Conservation (phyloP, 35 echinoderm and acorn worm genomes). For the Heliocidaris erythrogramma region DNA sequence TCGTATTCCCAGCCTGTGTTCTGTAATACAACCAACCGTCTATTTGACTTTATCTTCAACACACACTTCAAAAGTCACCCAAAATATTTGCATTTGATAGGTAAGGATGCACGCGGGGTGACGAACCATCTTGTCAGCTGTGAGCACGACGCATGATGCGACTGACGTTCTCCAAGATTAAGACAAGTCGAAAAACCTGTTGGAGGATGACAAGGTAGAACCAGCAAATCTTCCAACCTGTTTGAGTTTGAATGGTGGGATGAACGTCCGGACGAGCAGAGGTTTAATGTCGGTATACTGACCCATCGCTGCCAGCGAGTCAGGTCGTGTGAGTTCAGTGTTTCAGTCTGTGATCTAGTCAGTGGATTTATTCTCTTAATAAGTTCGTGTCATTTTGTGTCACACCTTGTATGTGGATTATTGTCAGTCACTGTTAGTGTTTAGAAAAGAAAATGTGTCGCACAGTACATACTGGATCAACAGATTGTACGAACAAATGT, state of each 20-base stretch:
- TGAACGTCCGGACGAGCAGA: not conserved
- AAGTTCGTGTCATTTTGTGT: not conserved
- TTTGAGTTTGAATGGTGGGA: not conserved
- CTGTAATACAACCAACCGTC: not conserved
- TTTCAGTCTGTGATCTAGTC: not conserved
- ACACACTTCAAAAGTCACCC: slow-evolving; percentile 7
- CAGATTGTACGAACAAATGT: not conserved
- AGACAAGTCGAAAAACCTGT: not conserved
- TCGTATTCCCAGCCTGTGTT: not conserved
- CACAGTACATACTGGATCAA: not conserved
- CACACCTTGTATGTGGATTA: not conserved
- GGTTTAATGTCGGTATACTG: not conserved
- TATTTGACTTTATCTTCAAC: slow-evolving; percentile 13
- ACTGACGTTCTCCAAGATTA: not conserved
- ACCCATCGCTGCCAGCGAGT: not conserved
- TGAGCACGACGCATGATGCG: not conserved
- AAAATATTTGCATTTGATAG: slow-evolving; percentile 9
- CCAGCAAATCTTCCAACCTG: not conserved
- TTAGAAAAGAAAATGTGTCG: not conserved
- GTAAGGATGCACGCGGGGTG: not conserved
- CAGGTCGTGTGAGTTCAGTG: not conserved
- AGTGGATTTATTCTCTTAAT: not conserved
- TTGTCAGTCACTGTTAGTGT: not conserved
- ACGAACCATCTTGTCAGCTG: not conserved
- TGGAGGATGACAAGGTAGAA: not conserved